Conservation (phyloP, 37 sponge, comb jelly and placozoan genomes). For the Ianthella basta region DNA sequence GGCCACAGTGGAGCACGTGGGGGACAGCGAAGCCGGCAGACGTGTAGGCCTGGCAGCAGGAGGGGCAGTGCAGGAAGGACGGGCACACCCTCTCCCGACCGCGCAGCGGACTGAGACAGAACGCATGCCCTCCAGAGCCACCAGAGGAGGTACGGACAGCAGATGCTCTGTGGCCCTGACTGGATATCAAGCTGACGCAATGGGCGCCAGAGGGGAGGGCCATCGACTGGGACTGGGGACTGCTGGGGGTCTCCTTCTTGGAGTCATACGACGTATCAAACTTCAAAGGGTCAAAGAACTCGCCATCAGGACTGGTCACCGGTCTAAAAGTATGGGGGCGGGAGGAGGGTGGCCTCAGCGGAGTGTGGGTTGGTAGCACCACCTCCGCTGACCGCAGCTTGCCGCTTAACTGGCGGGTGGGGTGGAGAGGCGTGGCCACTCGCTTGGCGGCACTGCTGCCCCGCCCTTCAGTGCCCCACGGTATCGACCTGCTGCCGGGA, state of each 20-base stretch:
- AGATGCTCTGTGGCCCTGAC: no score
- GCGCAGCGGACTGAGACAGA: not conserved
- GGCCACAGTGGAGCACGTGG: conserved; percentile 75
- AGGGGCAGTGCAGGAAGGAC: conserved; percentile 33
- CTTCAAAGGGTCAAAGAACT: conserved; percentile 23
- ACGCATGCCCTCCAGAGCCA: no score
- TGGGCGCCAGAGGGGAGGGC: no score
- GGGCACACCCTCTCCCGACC: not conserved
- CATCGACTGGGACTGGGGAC: not conserved
- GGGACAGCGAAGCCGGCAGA: conserved; percentile 39
- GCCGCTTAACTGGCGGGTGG: not conserved
- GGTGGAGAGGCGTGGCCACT: not conserved
- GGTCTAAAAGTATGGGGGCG: not conserved
- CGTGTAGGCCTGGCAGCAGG: conserved; percentile 23
- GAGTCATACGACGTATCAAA: not conserved
- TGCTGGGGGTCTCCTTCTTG: not conserved
- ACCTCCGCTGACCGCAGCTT: conserved; percentile 9
- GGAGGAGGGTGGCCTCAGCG: conserved; percentile 7
- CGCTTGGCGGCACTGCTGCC: conserved; percentile 10
- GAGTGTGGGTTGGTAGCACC: not conserved
- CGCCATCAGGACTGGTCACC: conserved; percentile 13
- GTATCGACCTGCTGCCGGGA: no score
- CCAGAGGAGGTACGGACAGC: not conserved
- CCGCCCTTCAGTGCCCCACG: no score
- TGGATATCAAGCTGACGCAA: no score